Conservation (phyloP, 2,113 vertebrate species). For the Ciconia boyciana region DNA sequence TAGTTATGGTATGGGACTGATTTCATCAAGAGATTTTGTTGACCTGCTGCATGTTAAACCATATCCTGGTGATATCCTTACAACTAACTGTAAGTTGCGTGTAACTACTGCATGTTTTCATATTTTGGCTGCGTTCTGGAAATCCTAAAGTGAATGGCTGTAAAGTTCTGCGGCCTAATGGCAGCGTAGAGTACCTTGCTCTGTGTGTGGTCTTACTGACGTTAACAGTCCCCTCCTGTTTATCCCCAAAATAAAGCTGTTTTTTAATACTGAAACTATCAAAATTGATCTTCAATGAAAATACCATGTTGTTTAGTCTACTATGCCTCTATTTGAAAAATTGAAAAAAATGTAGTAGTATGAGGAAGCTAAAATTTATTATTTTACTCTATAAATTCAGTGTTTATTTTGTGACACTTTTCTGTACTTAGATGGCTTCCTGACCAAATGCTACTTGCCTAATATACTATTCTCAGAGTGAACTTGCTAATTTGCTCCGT, state of each 20-base stretch:
- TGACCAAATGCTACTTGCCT: neutral
- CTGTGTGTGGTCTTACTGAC: no score
- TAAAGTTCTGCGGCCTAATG: neutral
- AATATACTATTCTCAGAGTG: fast-evolving
- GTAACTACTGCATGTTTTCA: neutral
- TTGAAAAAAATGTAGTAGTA: neutral
- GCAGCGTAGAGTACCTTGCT: neutral
- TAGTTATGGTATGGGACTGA: slow-evolving; percentile 70
- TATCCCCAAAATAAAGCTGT: neutral
- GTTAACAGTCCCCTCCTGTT: neutral
- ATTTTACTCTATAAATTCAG: neutral
- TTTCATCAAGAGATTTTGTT: slow-evolving; percentile 70
- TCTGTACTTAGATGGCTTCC: neutral
- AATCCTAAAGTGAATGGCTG: neutral
- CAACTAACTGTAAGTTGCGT: slow-evolving; percentile 67
- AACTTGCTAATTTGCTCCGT: neutral
- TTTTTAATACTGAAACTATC: neutral
- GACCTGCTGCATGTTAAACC: slow-evolving; percentile 58
- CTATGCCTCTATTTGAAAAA: neutral
- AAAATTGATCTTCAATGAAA: neutral
- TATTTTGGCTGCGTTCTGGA: neutral
- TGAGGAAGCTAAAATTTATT: neutral
- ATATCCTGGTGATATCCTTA: slow-evolving; percentile 49
- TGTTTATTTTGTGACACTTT: neutral
- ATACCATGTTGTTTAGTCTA: neutral